Evolutionary conservation across 2,888 invertebrate genomes (phyloP).

Genomic region (Tenthredo livida): DNA sequence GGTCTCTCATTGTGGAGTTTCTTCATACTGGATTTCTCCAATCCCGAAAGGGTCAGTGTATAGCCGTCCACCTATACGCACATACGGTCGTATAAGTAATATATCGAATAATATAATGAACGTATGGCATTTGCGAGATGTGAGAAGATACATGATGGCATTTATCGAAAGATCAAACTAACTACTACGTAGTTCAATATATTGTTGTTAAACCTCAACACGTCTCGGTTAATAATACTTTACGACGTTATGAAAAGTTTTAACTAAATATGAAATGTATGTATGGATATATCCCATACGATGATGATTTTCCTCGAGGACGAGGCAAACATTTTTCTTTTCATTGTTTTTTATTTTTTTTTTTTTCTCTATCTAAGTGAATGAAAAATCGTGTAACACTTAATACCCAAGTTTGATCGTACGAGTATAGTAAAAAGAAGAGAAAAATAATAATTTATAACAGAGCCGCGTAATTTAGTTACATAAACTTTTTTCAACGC

Average conservation of each 20-base stretch:
- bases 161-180: slow-evolving; percentile 32
- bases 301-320: not conserved
- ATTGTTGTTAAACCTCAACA: not conserved
- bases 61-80: not conserved
- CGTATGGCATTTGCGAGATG: slow-evolving; percentile 18
- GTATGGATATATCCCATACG: not conserved
- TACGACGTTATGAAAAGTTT: not conserved
- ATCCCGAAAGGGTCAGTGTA: not conserved
- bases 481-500: not conserved
- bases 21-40: not conserved
- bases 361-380: too few relatives aligned
- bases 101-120: not conserved
- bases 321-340: not conserved
- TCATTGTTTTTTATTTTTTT: not conserved
- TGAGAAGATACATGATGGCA: not conserved
- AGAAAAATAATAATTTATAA: not conserved
- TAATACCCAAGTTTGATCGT: not conserved
- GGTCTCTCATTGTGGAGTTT: not conserved
- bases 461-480: not conserved
- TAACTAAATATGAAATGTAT: not conserved
- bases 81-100: not conserved
- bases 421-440: too few relatives aligned
- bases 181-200: not conserved
- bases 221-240: not conserved
- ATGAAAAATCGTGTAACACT: not conserved